Conservation (phyloP, 1,140 invertebrate species). For the Popillia japonica region DNA sequence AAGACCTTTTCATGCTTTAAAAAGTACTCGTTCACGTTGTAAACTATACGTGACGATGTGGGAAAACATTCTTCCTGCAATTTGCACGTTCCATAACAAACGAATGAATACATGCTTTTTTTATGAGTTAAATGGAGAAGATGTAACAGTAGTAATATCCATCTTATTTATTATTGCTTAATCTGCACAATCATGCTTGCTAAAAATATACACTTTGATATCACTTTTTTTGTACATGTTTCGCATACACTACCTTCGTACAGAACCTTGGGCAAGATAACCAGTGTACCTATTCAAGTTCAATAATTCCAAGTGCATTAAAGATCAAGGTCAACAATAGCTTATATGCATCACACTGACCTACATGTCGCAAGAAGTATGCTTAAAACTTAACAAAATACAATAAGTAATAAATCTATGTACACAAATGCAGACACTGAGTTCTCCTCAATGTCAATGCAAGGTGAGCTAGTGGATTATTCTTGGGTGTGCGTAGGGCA, state of each 20-base stretch:
- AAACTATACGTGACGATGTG: conserved; percentile 38
- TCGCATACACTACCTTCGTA: background rate
- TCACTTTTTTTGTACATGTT: no score
- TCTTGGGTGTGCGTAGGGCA: background rate
- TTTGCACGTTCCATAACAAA: conserved; percentile 31
- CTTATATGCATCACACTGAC: conserved; percentile 53
- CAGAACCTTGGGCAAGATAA: background rate
- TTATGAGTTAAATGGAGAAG: conserved; percentile 32
- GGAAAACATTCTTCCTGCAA: conserved; percentile 25
- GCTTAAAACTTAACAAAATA: conserved; percentile 50
- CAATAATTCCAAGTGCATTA: conserved; percentile 47
- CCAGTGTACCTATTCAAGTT: conserved; percentile 21
- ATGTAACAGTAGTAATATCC: conserved; percentile 36
- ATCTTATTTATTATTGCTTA: no score
- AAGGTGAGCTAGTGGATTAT: conserved; percentile 42
- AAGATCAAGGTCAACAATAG: conserved; percentile 48
- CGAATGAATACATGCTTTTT: no score
- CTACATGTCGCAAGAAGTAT: conserved; percentile 48
- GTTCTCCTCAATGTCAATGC: conserved; percentile 52
- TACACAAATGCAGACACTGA: conserved; percentile 49
- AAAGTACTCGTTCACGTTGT: background rate
- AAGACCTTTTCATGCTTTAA: background rate
- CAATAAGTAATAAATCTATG: conserved; percentile 51
- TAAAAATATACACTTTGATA: no score
- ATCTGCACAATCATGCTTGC: no score